Base-by-base conservation (phyloP, 2,113 vertebrate species). In the Psophia crepitans region DNA sequence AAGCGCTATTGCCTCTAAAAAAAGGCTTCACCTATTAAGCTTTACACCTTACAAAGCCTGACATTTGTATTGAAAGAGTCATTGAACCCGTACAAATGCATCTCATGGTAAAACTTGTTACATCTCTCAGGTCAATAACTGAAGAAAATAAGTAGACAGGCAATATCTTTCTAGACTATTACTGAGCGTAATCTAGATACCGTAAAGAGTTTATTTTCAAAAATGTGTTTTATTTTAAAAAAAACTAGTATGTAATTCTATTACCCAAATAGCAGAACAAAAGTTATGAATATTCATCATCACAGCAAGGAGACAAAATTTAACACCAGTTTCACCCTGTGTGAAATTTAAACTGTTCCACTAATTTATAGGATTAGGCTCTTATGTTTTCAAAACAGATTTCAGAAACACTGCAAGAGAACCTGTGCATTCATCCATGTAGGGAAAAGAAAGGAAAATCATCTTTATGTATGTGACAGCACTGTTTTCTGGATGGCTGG, bases 391-490 rank as follows among this genome's bases (percentile, higher is more conserved):
- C 64, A 60, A 78, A 93, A 37, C 24, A 64, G 35, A 64, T 87
- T 95, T 75, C 44, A 61, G 54, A 83, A 95, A 78, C 35, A 79
- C 46, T 58, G 54, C 82, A 57, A 83, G 87, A 90, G 68, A 96
- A 94, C 21, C 23, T 85, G 74, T 84, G 53, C 78, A 26, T 84
- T 93, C 89, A 93, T 71, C 84, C 77, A 53, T 61, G 57, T 8
- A 92, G 57, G 27, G 41, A 91, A 91, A 64, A 91, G 37, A 90
- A 92, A 53, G 32, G 35, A 23, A 90, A 76, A 81, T 91, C 61
- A 75, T 92, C 65, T 95, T 93, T 93, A 89, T 90, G 73, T 65
- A 87, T 75, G 61, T 91, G 80, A 91, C 87, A 93, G 84, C 48
- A 22, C 80, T 54, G 41, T 84, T 96, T 95, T 90, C 86, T 91